A percentile compares a stretch with the other conserved stretches of the same genome.
Evolutionary conservation across 1,140 invertebrate genomes (phyloP).

Genomic region (Archivesica marissinica): DNA sequence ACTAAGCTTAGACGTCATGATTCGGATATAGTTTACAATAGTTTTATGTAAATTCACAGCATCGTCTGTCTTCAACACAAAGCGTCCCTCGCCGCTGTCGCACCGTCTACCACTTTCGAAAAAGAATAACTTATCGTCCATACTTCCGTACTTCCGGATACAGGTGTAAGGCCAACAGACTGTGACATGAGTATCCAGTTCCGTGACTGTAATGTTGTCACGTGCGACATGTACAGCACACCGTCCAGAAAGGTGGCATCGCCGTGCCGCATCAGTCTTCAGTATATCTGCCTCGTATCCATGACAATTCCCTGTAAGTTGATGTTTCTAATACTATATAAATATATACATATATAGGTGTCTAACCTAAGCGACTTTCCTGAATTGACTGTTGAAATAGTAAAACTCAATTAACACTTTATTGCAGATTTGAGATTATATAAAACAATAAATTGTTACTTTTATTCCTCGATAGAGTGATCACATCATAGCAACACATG

Average conservation of each 20-base stretch:
- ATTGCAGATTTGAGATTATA: too few species aligned
- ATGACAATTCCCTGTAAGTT: too few species aligned
- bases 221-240: neutral
- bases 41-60: neutral
- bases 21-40: neutral
- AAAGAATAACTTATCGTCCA: conserved; percentile 3
- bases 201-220: neutral
- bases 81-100: neutral
- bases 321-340: too few species aligned
- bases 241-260: neutral
- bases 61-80: neutral
- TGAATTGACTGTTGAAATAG: too few species aligned
- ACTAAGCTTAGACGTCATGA: too few species aligned
- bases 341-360: too few species aligned
- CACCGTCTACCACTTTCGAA: conserved; percentile 6
- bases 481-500: too few species aligned
- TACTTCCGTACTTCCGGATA: conserved; percentile 3
- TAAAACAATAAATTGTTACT: too few species aligned
- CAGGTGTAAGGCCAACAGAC: neutral
- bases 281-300: neutral
- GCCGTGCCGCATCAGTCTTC: neutral
- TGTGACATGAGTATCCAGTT: neutral
- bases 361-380: too few species aligned
- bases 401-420: too few species aligned
- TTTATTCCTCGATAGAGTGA: too few species aligned